phyloP scores from a whole-genome alignment of 2,888 invertebrate genomes.

The Patella pellucida region DNA sequence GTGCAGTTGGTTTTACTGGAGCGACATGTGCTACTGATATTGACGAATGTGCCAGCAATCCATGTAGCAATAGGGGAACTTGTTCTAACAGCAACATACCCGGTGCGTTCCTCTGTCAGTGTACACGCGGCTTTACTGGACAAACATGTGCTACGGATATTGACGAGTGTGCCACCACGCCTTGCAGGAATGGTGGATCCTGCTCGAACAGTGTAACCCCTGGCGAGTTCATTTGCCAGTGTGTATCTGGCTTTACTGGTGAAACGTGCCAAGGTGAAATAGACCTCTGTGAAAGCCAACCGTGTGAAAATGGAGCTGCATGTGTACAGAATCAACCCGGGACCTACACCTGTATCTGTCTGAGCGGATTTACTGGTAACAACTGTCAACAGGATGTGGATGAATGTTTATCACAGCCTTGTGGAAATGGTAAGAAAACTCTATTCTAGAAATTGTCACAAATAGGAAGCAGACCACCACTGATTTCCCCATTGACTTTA shows the following conservation, averaged over 20 bases:
- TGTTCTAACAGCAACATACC: slow-evolving; percentile 23
- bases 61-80: slow-evolving; percentile 24
- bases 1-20: slow-evolving; percentile 34
- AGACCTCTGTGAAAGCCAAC: slow-evolving; percentile 27
- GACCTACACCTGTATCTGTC: slow-evolving; percentile 26
- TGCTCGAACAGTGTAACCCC: slow-evolving; percentile 73
- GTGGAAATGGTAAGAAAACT: slow-evolving; percentile 74
- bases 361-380: slow-evolving; percentile 20
- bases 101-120: slow-evolving; percentile 66
- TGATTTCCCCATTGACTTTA: no score
- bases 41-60: slow-evolving; percentile 27
- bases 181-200: slow-evolving; percentile 89
- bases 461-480: no score
- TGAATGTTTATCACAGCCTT: slow-evolving; percentile 35
- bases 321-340: slow-evolving; percentile 29
- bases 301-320: slow-evolving; percentile 31
- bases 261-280: slow-evolving; percentile 18
- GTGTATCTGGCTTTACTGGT: slow-evolving; percentile 38
- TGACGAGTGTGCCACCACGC: slow-evolving; percentile 88
- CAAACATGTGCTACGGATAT: slow-evolving; percentile 83
- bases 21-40: slow-evolving; percentile 36
- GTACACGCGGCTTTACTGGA: slow-evolving; percentile 54
- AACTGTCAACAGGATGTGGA: slow-evolving; percentile 19
- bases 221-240: slow-evolving; percentile 38
- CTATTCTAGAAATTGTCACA: no score